phyloP scores from a whole-genome alignment of 2,888 invertebrate genomes.

The Miltochrista miniata region DNA sequence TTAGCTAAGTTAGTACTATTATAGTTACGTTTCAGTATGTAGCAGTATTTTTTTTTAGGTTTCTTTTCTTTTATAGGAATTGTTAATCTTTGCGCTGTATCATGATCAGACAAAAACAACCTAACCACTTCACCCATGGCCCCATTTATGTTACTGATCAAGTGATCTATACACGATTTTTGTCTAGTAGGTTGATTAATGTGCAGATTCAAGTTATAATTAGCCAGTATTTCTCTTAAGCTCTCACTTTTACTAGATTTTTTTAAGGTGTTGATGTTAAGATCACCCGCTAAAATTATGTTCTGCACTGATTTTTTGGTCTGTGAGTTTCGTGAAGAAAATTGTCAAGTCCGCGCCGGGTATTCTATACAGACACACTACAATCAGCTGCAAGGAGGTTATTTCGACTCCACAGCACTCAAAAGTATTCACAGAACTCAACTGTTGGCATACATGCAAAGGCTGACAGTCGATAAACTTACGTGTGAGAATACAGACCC shows the following conservation, averaged over 20 bases:
- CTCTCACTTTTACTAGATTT: background rate
- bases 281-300: background rate
- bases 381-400: background rate
- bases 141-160: background rate
- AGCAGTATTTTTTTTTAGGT: background rate
- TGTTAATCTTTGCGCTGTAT: slow-evolving; percentile 1
- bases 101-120: slow-evolving; percentile 4
- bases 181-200: background rate
- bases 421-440: background rate
- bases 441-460: background rate
- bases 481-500: background rate
- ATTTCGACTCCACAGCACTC: background rate
- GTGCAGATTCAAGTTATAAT: background rate
- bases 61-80: background rate
- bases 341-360: background rate
- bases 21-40: background rate
- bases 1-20: background rate
- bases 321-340: background rate
- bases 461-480: background rate
- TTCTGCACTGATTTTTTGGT: background rate
- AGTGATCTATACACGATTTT: slow-evolving; percentile 5
- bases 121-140: background rate
- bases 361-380: background rate
- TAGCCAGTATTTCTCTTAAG: background rate
- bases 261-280: background rate